Conservation (phyloP, 2,888 invertebrate species). For the Campoplex nolae region DNA sequence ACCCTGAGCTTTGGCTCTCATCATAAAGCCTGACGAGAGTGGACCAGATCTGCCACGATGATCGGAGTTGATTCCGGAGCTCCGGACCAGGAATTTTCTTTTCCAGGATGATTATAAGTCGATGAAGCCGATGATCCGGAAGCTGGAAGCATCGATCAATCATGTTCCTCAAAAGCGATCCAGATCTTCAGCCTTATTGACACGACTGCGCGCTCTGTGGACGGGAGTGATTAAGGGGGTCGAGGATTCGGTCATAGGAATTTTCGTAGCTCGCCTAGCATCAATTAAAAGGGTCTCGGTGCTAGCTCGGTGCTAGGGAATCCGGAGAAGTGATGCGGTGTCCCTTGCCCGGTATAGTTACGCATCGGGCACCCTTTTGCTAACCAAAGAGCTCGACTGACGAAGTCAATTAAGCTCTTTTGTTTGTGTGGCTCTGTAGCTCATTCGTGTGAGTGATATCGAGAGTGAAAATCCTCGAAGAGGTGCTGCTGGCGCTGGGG, state of each 20-base stretch:
- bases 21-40: too few species aligned
- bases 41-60: too few species aligned
- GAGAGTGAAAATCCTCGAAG: constrained; percentile 30
- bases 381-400: constrained; percentile 75
- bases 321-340: constrained; percentile 20
- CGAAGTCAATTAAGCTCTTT: constrained; percentile 81
- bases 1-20: too few species aligned
- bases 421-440: constrained; percentile 64
- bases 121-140: not conserved
- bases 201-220: not conserved
- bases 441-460: constrained; percentile 43
- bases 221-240: not conserved
- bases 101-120: not conserved
- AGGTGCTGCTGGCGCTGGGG: constrained; percentile 20
- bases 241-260: constrained; percentile 14
- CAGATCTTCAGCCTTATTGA: not conserved
- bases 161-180: not conserved
- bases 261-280: constrained; percentile 71
- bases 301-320: constrained; percentile 34
- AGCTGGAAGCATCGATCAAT: not conserved
- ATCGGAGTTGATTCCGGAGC: too few species aligned
- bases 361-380: constrained; percentile 68
- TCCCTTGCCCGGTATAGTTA: constrained; percentile 66
- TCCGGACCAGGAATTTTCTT: not conserved
- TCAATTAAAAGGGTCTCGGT: constrained; percentile 71